Conservation (phyloP, 2,888 invertebrate species). For the Sphaerophoria rueppellii region DNA sequence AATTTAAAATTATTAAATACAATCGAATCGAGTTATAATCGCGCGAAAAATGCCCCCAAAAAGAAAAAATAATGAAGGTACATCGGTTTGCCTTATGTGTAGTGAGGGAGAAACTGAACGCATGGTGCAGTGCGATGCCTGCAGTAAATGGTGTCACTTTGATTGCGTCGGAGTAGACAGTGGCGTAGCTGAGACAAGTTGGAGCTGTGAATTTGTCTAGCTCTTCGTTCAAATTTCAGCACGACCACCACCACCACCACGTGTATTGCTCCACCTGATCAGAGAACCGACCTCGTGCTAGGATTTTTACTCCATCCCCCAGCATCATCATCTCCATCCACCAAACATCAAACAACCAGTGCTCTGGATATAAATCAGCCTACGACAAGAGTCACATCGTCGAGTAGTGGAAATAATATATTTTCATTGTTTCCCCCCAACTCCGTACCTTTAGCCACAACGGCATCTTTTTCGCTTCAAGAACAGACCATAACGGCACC, state of each 20-base stretch:
- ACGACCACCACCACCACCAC: not conserved
- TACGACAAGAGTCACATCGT: not conserved
- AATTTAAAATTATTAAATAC: too few species aligned
- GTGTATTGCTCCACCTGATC: not conserved
- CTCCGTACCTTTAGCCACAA: not conserved
- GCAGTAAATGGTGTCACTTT: too few species aligned
- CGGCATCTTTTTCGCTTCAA: not conserved
- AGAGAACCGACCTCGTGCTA: not conserved
- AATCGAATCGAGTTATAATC: too few species aligned
- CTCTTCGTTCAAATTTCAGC: not conserved
- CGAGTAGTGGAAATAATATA: not conserved
- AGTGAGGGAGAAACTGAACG: too few species aligned
- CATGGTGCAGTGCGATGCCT: too few species aligned
- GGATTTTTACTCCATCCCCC: slow-evolving; percentile 6
- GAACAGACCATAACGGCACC: not conserved
- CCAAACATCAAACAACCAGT: not conserved
- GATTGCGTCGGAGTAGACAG: too few species aligned
- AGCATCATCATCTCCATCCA: slow-evolving; percentile 22
- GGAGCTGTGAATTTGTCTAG: too few species aligned
- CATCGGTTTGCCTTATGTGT: too few species aligned
- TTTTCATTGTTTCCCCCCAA: not conserved
- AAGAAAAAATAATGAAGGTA: too few species aligned
- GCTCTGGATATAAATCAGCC: not conserved
- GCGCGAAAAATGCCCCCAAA: too few species aligned
- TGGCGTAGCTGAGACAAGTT: too few species aligned